phyloP scores from a whole-genome alignment of 2,113 vertebrate genomes.

The Empidonax traillii region DNA sequence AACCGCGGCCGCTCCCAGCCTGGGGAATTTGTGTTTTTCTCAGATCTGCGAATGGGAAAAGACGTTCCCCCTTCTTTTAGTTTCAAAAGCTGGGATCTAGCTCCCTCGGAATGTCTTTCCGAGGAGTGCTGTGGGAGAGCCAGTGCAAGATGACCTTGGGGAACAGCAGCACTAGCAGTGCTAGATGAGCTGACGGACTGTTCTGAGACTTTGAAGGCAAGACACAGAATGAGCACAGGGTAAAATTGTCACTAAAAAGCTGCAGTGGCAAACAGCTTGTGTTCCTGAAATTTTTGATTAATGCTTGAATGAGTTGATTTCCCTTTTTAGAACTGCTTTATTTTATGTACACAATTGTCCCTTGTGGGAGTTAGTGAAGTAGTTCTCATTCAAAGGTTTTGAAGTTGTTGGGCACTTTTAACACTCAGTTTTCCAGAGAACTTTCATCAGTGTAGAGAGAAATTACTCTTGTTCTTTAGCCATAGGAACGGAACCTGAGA shows the following conservation, averaged over 20 bases:
- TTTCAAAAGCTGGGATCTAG: neutral
- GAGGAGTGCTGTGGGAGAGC: neutral
- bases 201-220: too few species aligned
- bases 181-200: neutral
- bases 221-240: rapidly evolving
- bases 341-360: neutral
- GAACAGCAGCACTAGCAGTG: neutral
- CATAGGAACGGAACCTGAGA: neutral
- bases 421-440: neutral
- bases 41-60: neutral
- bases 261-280: neutral
- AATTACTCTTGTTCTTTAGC: neutral
- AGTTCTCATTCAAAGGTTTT: neutral
- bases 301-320: neutral
- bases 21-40: neutral
- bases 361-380: neutral
- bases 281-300: neutral
- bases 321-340: neutral
- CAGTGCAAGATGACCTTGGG: neutral
- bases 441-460: neutral
- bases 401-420: neutral
- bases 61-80: rapidly evolving
- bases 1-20: too few species aligned
- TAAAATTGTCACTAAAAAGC: neutral
- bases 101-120: too few species aligned